Conservation (phyloP, 1,140 invertebrate genomes). For the Ceratina australensis region DNA sequence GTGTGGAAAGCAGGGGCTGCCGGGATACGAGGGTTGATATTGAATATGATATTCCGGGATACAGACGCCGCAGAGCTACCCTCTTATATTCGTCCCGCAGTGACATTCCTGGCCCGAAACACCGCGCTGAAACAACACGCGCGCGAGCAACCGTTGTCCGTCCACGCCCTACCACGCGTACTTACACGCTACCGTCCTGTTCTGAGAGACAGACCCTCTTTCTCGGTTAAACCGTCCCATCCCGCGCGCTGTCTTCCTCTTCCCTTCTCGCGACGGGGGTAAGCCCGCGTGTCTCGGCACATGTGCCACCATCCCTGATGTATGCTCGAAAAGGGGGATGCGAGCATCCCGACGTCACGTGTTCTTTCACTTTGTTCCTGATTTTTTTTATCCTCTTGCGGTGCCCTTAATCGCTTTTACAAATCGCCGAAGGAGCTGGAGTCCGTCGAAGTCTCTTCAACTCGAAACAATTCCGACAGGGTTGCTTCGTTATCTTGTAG, state of each 20-base stretch:
- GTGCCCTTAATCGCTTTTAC: slow-evolving; percentile 60
- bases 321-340: slow-evolving; percentile 52
- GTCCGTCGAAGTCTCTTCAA: too few relatives aligned
- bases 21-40: slow-evolving; percentile 67
- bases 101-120: slow-evolving; percentile 49
- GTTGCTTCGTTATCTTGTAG: too few relatives aligned
- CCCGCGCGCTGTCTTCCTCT: background rate
- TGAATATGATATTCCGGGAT: slow-evolving; percentile 74
- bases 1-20: slow-evolving; percentile 56
- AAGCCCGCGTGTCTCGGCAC: slow-evolving; percentile 32
- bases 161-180: slow-evolving; percentile 40
- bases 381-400: slow-evolving; percentile 53
- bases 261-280: background rate
- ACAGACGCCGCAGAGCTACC: slow-evolving; percentile 64
- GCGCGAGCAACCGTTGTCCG: slow-evolving; percentile 29
- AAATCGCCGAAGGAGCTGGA: slow-evolving; percentile 27
- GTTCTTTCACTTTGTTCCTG: slow-evolving; percentile 59
- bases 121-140: slow-evolving; percentile 41
- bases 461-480: too few relatives aligned
- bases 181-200: slow-evolving; percentile 35
- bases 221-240: background rate
- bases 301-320: slow-evolving; percentile 58
- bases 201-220: background rate
- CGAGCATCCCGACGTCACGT: slow-evolving; percentile 49
- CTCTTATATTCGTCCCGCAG: slow-evolving; percentile 67